Evolutionary conservation across 2,888 invertebrate species (phyloP).

Genomic region (Entomobrya multifasciata): DNA sequence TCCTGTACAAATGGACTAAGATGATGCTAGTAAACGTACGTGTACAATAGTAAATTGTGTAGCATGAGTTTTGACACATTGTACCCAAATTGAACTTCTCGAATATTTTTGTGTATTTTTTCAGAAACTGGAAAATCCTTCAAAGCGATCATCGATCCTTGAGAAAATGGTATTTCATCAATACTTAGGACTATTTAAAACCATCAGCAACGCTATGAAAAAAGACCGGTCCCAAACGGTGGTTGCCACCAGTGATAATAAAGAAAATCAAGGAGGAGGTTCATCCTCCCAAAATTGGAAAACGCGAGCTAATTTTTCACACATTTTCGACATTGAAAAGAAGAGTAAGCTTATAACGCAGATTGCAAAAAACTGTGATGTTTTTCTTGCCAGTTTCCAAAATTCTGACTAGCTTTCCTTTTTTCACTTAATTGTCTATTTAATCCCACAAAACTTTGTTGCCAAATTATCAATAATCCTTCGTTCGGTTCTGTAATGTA

Average conservation of each 20-base stretch:
- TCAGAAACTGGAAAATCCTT: constrained; percentile 53
- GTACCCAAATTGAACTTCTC: too few species aligned
- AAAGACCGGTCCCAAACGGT: constrained; percentile 28
- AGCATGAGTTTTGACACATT: too few species aligned
- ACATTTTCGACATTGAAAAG: constrained; percentile 34
- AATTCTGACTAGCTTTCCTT: background rate
- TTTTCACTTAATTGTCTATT: too few species aligned
- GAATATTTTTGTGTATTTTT: background rate
- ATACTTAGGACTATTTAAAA: constrained; percentile 12
- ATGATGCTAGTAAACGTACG: constrained; percentile 48
- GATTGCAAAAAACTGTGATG: constrained; percentile 45
- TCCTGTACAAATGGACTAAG: constrained; percentile 48
- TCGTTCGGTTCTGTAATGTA: too few species aligned
- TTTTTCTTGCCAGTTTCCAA: constrained; percentile 30
- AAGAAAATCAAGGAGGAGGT: background rate
- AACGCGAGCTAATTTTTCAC: background rate
- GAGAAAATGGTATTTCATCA: constrained; percentile 8
- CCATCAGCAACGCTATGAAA: constrained; percentile 21
- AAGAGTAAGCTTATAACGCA: constrained; percentile 18
- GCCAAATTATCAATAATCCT: background rate
- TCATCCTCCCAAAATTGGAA: background rate
- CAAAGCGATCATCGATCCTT: background rate
- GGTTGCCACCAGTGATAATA: background rate
- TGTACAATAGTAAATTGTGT: too few species aligned
- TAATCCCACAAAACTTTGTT: background rate